Evolutionary conservation across 2,797 vertebrate species (phyloP).

Genomic region (Pteronotus mesoamericanus): DNA sequence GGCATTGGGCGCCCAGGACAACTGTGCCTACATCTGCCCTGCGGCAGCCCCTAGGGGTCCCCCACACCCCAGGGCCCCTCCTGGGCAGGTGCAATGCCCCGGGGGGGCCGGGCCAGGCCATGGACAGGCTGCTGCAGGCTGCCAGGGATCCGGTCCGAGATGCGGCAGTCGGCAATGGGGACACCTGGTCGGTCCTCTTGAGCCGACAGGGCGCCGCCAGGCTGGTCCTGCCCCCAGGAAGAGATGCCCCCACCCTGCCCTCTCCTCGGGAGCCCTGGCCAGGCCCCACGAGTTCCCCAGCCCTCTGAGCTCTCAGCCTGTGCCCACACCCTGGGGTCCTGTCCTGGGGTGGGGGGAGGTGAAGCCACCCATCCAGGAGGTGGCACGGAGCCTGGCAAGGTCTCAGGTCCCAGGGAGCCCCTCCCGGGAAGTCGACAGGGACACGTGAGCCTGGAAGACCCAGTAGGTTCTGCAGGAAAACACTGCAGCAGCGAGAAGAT

Average conservation of each 20-base stretch:
- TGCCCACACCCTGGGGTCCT: neutral
- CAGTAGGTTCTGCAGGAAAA: accelerated
- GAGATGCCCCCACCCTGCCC: too few species aligned
- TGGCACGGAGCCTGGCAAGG: accelerated
- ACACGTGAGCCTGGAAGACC: neutral
- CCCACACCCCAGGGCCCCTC: neutral
- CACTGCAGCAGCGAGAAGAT: neutral
- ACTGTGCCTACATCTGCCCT: neutral
- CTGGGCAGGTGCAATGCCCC: neutral
- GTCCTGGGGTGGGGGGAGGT: accelerated
- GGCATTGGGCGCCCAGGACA: accelerated
- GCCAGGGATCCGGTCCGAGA: neutral
- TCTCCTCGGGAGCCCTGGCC: neutral
- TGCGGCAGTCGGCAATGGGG: accelerated
- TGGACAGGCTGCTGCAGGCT: too few species aligned
- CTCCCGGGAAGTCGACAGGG: accelerated
- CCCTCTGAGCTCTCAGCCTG: neutral
- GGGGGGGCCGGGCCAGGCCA: too few species aligned
- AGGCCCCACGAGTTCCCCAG: neutral
- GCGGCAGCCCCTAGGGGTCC: neutral
- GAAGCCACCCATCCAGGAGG: accelerated
- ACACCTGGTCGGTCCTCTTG: accelerated
- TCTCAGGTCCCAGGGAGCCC: accelerated
- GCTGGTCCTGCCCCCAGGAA: too few species aligned
- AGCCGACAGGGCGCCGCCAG: too few species aligned